phyloP scores from a whole-genome alignment of 2,797 vertebrate species.

The Helostoma temminkii region DNA sequence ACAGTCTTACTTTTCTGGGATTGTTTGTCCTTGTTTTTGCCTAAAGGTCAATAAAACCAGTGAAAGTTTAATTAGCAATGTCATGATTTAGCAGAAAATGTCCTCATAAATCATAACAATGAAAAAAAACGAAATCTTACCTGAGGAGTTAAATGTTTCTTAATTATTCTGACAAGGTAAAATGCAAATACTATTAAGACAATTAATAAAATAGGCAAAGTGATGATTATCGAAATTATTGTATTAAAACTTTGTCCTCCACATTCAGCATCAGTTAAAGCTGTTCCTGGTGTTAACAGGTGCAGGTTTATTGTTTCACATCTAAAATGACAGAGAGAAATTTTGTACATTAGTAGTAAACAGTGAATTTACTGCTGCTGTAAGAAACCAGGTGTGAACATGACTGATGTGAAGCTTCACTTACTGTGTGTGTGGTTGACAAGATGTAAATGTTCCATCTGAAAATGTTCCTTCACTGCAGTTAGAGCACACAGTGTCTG shows the following conservation, averaged over 20 bases:
- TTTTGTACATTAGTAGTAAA: no score
- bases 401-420: no score
- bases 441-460: no score
- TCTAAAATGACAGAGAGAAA: conserved; percentile 40
- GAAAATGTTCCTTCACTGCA: no score
- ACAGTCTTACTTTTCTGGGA: neutral
- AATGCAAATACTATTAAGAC: no score
- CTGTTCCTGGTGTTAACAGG: conserved; percentile 37
- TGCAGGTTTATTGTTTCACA: conserved; percentile 43
- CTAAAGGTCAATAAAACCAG: neutral
- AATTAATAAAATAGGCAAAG: neutral
- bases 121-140: neutral
- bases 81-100: neutral
- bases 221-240: fast-evolving
- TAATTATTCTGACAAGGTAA: no score
- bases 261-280: conserved; percentile 49
- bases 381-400: no score
- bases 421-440: no score
- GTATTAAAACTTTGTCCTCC: neutral
- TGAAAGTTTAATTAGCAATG: no score
- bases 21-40: neutral
- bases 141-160: no score
- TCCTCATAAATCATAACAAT: neutral
- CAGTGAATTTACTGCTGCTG: no score
- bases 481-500: no score